Base-by-base conservation (phyloP, 2,797 vertebrate genomes). In the Sebastes vulpes region DNA sequence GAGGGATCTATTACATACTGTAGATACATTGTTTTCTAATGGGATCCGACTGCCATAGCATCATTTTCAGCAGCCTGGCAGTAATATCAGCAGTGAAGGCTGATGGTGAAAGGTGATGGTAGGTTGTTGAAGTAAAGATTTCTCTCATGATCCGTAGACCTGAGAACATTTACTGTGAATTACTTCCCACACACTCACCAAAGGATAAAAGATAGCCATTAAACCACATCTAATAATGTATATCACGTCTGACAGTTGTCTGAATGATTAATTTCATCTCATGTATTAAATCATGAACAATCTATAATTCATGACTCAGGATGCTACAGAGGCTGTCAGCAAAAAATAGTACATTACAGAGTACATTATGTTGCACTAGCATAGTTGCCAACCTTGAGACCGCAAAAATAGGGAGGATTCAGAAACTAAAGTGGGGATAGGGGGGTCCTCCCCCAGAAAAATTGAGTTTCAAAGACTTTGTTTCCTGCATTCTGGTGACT, bases 291-390 rank as follows among this genome's bases (percentile, higher is more conserved):
- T 89, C 63, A 82, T 83, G 84, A 87, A 72, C 35, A 9, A 77
- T 93, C 46, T 86, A 91, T 93, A 91, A 93, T 94, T 94, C 58
- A 92, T 90, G 70, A 87, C 75, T 77, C 63, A n/a, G 35, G 65
- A 66, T 82, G 72, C 74, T 67, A 61, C 60, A 56, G 4, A 69
- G 69, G 64, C 59, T 54, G 31, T 52, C 20, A 61, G 78, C 56
- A 65, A 79, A 80, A 78, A 78, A 59, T 65, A 16, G 38, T 42
- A 42, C 38, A 42, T 42, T 42, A 42, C 14, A 66, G 12, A 71
- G 60, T 59, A 67, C 12, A 72, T 77, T 72, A 82, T 78, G 77
- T 83, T 74, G 53, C 65, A 67, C 52, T 64, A 28, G 14, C 42
- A 18, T 18, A 18, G 6, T 46, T 46, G 16, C 42, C 42, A 46